Evolutionary conservation across 2,113 vertebrate genomes (phyloP), one percentile per base, ranked within the genome.

Genomic region (Malurus elegans): DNA sequence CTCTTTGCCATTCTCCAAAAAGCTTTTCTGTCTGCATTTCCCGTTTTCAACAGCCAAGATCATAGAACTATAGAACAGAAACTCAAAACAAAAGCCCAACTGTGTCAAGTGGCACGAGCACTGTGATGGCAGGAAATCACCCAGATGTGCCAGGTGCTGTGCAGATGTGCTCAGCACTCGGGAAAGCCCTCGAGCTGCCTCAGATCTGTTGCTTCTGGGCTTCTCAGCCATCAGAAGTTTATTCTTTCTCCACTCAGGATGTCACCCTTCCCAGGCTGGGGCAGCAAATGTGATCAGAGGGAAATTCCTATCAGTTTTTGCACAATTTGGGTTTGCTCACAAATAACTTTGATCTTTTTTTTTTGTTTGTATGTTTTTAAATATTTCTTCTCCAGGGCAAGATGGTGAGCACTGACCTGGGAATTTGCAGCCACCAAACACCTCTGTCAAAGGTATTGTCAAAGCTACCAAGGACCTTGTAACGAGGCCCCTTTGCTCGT

Each of bases 1-100:
- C 47, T 96, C 42, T 42, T 81, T 88, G 9, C 57, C 38, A 61
- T 89, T 83, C 94, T 54, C 60, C 53, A 93, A 91, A 62, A 62
- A 31, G 44, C n/a, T 84, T 82, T 66, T 86, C 86, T 65, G 38
- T 60, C 80, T 71, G 40, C 58, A 32, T 95, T 65, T 79, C 66
- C 36, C 26, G 1, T 72, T 92, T 92, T 54, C 64, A 67, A 5
- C 57, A 75, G 87, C 76, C 74, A 93, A 79, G 66, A 79, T 70
- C 36, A 34, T 25, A 65, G 82, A 85, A 26, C 53, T 51, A 5
- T 2, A 34, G 60, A 75, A 7, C 23, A 86, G 84, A 50, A 73
- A 73, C 80, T 42, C 42, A 73, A 87, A 94, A 16, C n/a, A 82
- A 80, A 92, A 81, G n/a, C 51, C 44, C 4, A 21, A 6, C 12